phyloP scores from a whole-genome alignment of 2,113 vertebrate genomes.

The Microcebus jonahi region DNA sequence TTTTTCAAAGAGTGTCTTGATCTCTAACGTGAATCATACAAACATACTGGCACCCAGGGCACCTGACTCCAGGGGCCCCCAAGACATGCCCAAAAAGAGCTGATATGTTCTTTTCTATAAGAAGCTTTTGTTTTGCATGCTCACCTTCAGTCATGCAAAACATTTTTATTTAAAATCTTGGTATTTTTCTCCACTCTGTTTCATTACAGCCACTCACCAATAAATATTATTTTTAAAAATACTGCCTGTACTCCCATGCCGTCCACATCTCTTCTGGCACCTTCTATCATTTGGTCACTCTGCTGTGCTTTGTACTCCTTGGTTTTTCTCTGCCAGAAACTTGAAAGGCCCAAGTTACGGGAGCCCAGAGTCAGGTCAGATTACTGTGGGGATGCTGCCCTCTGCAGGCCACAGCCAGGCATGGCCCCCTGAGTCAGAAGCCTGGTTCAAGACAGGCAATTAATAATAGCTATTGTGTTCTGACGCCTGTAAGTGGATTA shows the following conservation, averaged over 20 bases:
- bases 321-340: neutral
- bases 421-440: neutral
- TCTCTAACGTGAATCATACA: neutral
- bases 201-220: neutral
- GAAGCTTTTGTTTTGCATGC: neutral
- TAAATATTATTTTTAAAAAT: neutral
- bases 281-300: neutral
- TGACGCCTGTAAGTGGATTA: neutral
- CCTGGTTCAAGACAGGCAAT: neutral
- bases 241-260: neutral
- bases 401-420: constrained; percentile 35
- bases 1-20: neutral
- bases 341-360: rapidly evolving
- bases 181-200: neutral
- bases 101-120: neutral
- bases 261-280: neutral
- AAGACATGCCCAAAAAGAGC: neutral
- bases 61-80: neutral
- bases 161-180: neutral
- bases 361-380: rapidly evolving
- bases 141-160: neutral
- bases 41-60: neutral
- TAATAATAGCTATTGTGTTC: neutral
- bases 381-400: constrained; percentile 71
- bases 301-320: neutral